Percentiles rank a stretch among this genome's conserved stretches.
phyloP scores from a whole-genome alignment of 2,888 invertebrate genomes.

The Muschampia plurimacula region DNA sequence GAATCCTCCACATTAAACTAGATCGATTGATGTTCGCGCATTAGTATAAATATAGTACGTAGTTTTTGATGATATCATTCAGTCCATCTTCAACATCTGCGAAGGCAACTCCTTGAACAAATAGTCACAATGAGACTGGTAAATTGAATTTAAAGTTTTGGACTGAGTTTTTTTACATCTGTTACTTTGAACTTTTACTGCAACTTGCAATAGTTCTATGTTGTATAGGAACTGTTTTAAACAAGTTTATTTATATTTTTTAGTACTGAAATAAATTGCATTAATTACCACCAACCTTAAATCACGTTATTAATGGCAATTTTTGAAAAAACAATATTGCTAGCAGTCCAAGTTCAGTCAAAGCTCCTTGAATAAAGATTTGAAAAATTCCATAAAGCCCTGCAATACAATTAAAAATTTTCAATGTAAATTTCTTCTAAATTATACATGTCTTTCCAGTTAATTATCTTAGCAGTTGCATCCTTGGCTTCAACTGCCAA shows the following conservation, averaged over 20 bases:
- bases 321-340: no score
- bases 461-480: conserved; percentile 63
- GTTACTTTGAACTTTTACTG: neutral
- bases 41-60: conserved; percentile 75
- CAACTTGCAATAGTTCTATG: no score
- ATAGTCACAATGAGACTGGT: conserved; percentile 71
- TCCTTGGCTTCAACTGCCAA: conserved; percentile 66
- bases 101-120: conserved; percentile 51
- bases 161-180: neutral
- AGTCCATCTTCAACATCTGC: conserved; percentile 54
- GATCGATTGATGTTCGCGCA: conserved; percentile 64
- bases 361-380: no score
- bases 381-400: no score
- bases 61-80: conserved; percentile 68
- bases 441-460: conserved; percentile 51
- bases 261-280: no score
- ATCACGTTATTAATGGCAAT: no score
- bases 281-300: no score
- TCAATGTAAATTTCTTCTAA: neutral
- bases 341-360: no score
- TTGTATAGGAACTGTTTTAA: no score
- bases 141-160: conserved; percentile 44
- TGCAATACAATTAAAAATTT: neutral
- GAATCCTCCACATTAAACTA: conserved; percentile 63
- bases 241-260: no score